These are phyloP conservation scores for Athripsodes cinereus DNA, from an alignment of 2,888 invertebrate species.

Conservation along the genomic window DNA sequence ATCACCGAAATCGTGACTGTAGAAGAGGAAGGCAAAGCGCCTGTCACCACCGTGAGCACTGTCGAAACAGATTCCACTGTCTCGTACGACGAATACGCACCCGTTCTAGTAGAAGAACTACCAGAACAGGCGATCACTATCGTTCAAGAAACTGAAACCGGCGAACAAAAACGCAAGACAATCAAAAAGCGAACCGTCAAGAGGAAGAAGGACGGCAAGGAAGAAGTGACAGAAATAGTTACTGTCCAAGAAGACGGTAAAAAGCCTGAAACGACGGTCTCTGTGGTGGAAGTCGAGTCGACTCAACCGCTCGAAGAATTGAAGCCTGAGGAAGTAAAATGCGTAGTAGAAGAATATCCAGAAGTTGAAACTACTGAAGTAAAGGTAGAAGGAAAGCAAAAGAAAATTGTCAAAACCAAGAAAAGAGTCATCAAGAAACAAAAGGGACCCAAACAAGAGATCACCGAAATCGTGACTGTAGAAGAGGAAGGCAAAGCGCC, in stretches of 20 bases:
- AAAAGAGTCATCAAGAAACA: slow-evolving; percentile 37
- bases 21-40: slow-evolving; percentile 29
- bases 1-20: slow-evolving; percentile 27
- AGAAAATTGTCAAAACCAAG: slow-evolving; percentile 29
- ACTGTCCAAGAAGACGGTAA: slow-evolving; percentile 30
- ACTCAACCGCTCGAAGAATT: neutral
- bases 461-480: slow-evolving; percentile 38
- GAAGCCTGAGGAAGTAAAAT: neutral
- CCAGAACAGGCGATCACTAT: slow-evolving; percentile 33
- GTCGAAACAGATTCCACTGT: neutral
- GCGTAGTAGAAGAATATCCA: neutral
- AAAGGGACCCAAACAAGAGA: slow-evolving; percentile 38
- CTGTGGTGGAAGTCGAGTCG: slow-evolving; percentile 9
- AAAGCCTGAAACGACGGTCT: slow-evolving; percentile 25
- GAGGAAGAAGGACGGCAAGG: slow-evolving; percentile 31
- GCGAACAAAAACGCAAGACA: slow-evolving; percentile 28
- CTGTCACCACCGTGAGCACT: slow-evolving; percentile 16
- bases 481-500: slow-evolving; percentile 37
- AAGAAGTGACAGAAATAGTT: slow-evolving; percentile 35
- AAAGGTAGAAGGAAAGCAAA: neutral
- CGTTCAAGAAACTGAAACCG: slow-evolving; percentile 33
- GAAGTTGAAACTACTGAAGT: neutral
- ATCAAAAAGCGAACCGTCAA: slow-evolving; percentile 32
- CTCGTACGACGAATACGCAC: neutral
- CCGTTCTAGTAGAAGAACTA: slow-evolving; percentile 18